Conservation (phyloP, 1,140 invertebrate genomes). For the Marisa cornuarietis region DNA sequence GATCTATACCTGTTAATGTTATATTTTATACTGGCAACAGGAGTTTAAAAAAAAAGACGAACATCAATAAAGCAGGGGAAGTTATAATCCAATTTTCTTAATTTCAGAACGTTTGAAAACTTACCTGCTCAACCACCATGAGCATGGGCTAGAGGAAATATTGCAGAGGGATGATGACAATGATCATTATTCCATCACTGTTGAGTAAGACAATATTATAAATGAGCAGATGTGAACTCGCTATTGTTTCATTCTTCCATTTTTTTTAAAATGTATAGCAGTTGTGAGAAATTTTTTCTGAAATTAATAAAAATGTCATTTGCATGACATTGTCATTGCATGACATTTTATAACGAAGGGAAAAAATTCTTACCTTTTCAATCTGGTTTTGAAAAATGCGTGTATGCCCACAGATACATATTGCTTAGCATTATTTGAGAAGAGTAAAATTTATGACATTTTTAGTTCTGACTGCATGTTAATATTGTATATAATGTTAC, state of each 20-base stretch:
- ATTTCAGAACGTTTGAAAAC: slow-evolving; percentile 32
- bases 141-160: slow-evolving; percentile 50
- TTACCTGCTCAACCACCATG: slow-evolving; percentile 52
- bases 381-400: too few relatives aligned
- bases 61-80: too few relatives aligned
- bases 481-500: too few relatives aligned
- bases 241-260: neutral
- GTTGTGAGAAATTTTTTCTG: neutral
- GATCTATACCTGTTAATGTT: too few relatives aligned
- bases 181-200: slow-evolving; percentile 51
- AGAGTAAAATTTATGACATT: neutral
- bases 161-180: slow-evolving; percentile 53
- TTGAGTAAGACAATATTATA: slow-evolving; percentile 33
- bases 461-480: neutral
- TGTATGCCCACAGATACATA: neutral
- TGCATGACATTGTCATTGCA: neutral
- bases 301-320: too few relatives aligned
- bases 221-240: slow-evolving; percentile 7
- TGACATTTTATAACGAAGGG: neutral
- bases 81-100: neutral
- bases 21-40: too few relatives aligned
- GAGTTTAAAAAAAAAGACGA: too few relatives aligned
- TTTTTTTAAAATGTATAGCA: neutral
- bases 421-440: neutral
- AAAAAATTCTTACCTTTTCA: neutral